Evolutionary conservation across 2,113 vertebrate genomes (phyloP), one percentile per base, ranked within the genome.

Genomic region (Syngnathus floridae): DNA sequence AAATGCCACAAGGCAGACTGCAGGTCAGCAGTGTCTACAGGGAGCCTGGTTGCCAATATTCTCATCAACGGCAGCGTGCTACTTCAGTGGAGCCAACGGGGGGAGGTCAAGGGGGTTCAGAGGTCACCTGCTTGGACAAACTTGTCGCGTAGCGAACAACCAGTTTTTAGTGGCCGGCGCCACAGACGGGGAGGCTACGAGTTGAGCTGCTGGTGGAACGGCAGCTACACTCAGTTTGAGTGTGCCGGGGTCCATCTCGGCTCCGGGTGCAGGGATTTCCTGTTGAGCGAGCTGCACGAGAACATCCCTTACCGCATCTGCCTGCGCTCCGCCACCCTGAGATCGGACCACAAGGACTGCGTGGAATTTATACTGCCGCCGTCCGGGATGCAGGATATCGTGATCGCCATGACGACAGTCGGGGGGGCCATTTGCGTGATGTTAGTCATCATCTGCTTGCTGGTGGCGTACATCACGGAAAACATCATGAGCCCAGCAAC

Each of bases 401-500:
- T 98, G 7, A 92, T 98, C 52, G 96, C 96, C 86, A 97, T 98
- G 96, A 97, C 95, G 64, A 94, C 95, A 5, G 96, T 98, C 81
- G 96, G 96, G 64, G 95, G 96, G 46, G 93, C 95, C 74, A 98
- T 98, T 86, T 98, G 96, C 73, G 95, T 98, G 85, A 98, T 97
- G 96, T 91, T 98, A 72, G 96, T 98, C 79, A 92, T 97, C 87
- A 98, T 98, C 81, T 98, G 96, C 84, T 86, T 98, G 65, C 89
- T 98, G 38, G 96, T 98, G 86, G 96, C 96, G 16, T 98, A 98
- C 82, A 96, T 97, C 85, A 98, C 96, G 7, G 96, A 97, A 79
- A 98, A 97, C 85, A 93, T 97, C 79, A 93, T 97, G 93, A 92
- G 84, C 77, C 90, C 91, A 16, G 72, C 87, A 0, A 75, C 75